phyloP scores from a whole-genome alignment of 1,140 invertebrate species.

The Papilio aristodemus region DNA sequence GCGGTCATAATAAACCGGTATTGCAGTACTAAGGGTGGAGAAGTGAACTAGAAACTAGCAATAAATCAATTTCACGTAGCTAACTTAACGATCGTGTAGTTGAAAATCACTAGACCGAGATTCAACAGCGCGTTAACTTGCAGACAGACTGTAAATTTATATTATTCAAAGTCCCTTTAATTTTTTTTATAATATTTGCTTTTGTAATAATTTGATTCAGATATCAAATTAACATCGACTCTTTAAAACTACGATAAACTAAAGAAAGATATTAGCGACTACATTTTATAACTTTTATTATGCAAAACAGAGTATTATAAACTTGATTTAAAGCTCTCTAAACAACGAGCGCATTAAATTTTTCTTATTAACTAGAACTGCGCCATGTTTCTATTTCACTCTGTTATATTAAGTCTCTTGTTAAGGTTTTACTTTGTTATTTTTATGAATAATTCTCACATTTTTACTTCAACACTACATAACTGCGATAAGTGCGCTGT shows the following conservation, averaged over 20 bases:
- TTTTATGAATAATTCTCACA: constrained; percentile 17
- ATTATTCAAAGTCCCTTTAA: constrained; percentile 5
- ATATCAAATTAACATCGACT: not conserved
- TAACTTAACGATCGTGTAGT: constrained; percentile 34
- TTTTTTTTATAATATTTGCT: not conserved
- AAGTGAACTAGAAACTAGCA: constrained; percentile 26
- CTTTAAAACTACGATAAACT: too few relatives aligned
- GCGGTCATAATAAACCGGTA: constrained; percentile 12
- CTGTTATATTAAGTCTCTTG: not conserved
- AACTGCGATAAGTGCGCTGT: constrained; percentile 5
- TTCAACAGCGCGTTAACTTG: constrained; percentile 25
- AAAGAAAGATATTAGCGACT: too few relatives aligned
- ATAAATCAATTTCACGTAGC: constrained; percentile 33
- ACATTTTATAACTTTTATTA: too few relatives aligned
- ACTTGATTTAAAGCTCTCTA: not conserved
- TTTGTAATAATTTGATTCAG: not conserved
- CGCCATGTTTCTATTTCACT: not conserved
- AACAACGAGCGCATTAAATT: not conserved
- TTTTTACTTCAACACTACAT: constrained; percentile 8
- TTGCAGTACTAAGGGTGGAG: constrained; percentile 8
- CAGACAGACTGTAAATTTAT: constrained; percentile 18
- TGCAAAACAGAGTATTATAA: too few relatives aligned
- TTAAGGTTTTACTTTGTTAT: constrained; percentile 10
- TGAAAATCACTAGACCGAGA: constrained; percentile 33
- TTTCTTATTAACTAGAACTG: not conserved